Base-by-base conservation (phyloP, 2,888 invertebrate genomes). In the Pandemis heparana region DNA sequence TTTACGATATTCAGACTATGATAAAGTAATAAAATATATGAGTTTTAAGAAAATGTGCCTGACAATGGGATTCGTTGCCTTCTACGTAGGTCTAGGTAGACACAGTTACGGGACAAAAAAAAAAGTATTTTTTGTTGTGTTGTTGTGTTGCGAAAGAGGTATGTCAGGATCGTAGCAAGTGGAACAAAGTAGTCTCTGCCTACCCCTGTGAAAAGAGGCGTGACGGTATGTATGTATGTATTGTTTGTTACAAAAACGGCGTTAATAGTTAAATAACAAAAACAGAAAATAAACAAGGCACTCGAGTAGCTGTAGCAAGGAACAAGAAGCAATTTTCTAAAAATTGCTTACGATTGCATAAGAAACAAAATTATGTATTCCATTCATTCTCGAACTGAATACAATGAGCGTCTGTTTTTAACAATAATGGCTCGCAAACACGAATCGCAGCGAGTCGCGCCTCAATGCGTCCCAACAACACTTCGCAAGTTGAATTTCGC, bases 361-460 rank as follows among this genome's bases (percentile, higher is more conserved):
- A 63, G 56, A 12, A 23, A 39, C n/a, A n/a, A n/a, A 48, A 62
- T 43, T n/a, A 62, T 62, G 18, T 62, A 70, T 70, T 62, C 41
- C 51, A 62, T 53, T 60, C 18, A 12, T 41, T n/a, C 18, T 16
- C 14, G 48, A 18, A 18, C 16, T 14, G 23, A 18, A 56, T 51
- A 18, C 16, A 41, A 70, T 56, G 32, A 46, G 63, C 32, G 43
- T n/a, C 41, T 67, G 38, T 38, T 18, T 67, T 41, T 38, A 53
- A 41, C 66, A 67, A 56, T 67, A 65, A 67, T 23, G 23, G 66
- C 53, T 16, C 7, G 16, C 16, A 16, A 16, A 64, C 32, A 56
- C 56, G 70, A 70, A 64, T 63, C 56, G 16, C 62, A 23, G 48
- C 43, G 12, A 56, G 32, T 39, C 14, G n/a, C 70, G 64, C 56